Base-by-base conservation (phyloP, 2,888 invertebrate species). In the Hemistola chrysoprasaria region DNA sequence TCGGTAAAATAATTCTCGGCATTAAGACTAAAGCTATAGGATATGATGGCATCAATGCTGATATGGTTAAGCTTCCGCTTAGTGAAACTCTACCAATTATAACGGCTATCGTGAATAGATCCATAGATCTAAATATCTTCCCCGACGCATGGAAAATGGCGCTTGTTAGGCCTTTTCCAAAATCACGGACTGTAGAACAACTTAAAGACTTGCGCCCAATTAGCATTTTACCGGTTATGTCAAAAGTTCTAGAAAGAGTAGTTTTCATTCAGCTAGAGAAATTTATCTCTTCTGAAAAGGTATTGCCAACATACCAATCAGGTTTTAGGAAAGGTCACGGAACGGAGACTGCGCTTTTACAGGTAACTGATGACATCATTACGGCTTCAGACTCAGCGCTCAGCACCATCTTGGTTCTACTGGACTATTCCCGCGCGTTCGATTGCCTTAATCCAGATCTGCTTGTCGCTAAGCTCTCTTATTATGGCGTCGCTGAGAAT, bases 341-440 rank as follows among this genome's bases (percentile, higher is more conserved):
- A 6, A 56, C 52, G 1, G 22, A 39, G 1, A 50, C 50, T 0
- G 40, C 53, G 0, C 22, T 57, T 0, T 9, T 40, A 0, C 45
- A 53, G 22, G 52, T 58, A 0, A 16, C 40, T 0, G 54, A 44
- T 5, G 40, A 50, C 22, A 37, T 56, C 0, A 9, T 56, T 0
- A 29, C 24, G 0, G 54, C 49, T 1, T 44, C 37, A 2, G 55
- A 58, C 10, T 4, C 3, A 0, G 50, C 52, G 0, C 16, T 39
- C 26, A 46, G 43, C 0, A 45, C 49, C 1, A 25, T 50, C 0
- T 7, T 57, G 1, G 34, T 38, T 1, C 7, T 58, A 6, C 30
- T 55, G 0, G 55, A 55, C 25, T 55, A 36, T 22, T 52, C 53
- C 0, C 34, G 53, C 1, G 56, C 56, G 1, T 53, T 56, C 27